These are phyloP conservation scores for Sander lucioperca DNA, from an alignment of 2,113 vertebrate species.

Conservation along the genomic window DNA sequence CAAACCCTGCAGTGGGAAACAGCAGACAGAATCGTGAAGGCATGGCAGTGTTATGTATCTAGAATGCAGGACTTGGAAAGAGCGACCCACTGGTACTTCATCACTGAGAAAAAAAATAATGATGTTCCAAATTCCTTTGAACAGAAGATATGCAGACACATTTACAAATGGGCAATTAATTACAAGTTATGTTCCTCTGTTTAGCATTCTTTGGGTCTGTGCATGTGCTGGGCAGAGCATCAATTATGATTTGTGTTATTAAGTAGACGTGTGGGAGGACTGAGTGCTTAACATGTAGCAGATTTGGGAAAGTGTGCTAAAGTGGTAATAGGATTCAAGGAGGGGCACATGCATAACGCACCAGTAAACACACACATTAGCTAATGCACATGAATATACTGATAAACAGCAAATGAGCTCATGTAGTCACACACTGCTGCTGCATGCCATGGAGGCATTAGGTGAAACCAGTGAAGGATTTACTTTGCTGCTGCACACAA, in stretches of 20 bases:
- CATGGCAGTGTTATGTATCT: slow-evolving; percentile 50
- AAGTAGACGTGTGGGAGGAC: slow-evolving; percentile 54
- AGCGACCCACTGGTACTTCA: slow-evolving; percentile 34
- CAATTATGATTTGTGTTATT: slow-evolving; percentile 63
- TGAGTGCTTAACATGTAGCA: slow-evolving; percentile 45
- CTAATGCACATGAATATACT: slow-evolving; percentile 18
- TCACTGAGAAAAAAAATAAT: slow-evolving; percentile 37
- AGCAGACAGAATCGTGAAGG: slow-evolving; percentile 48
- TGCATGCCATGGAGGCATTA: slow-evolving; percentile 24
- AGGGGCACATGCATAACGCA: slow-evolving; percentile 18
- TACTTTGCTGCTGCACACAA: slow-evolving; percentile 13
- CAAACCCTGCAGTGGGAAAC: slow-evolving; percentile 54
- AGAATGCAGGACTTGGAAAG: slow-evolving; percentile 37
- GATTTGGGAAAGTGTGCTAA: slow-evolving; percentile 46
- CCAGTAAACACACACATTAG: slow-evolving; percentile 23
- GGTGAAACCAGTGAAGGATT: slow-evolving; percentile 28
- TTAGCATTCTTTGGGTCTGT: slow-evolving; percentile 49
- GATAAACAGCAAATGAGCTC: slow-evolving; percentile 43
- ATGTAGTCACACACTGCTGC: slow-evolving; percentile 6
- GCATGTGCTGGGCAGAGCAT: slow-evolving; percentile 51
- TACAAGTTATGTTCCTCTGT: slow-evolving; percentile 50
- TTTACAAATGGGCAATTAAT: slow-evolving; percentile 57
- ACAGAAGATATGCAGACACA: slow-evolving; percentile 46
- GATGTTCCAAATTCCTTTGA: slow-evolving; percentile 40
- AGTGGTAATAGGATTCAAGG: slow-evolving; percentile 39